Evolutionary conservation across 1,140 invertebrate species (phyloP), one percentile per base, ranked within the genome.

Genomic region (Heliconius hermathena): DNA sequence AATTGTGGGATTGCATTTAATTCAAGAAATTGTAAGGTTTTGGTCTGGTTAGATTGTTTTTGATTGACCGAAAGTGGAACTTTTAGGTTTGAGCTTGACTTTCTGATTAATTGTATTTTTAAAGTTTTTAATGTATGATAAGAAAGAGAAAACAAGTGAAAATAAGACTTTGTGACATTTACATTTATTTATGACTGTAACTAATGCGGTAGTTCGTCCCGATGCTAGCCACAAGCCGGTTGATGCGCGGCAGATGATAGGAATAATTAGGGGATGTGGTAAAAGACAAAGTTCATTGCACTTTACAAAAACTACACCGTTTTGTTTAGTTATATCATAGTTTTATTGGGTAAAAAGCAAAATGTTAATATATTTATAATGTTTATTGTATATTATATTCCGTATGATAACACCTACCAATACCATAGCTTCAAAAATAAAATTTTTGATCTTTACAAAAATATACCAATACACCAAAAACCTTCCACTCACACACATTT

Each of bases 191-290:
- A 22, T 52, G 49, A 20, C 5, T 20, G 20, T 57, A 52, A 18
- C 49, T 52, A 20, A 20, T 18, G 49, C 49, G 49, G 54, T 57
- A 57, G 54, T 57, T 57, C n/a, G 54, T 57, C n/a, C 9, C n/a
- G 52, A 54, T 57, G 54, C 73, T 75, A 79, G 80, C 78, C 82
- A 74, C 82, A 80, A 77, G 72, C 52, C 79, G 73, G 78, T 84
- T 86, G 80, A 85, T 82, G 76, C 73, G 71, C 79, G 71, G 71
- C 57, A 82, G 82, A 77, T 54, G 73, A 81, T 76, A 76, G 83
- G 85, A 87, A 85, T 89, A 90, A 91, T 92, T 90, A 90, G 83
- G 84, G 83, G 85, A 81, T 76, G 83, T 77, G 83, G 84, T 81
- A 82, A 79, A 81, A 83, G 77, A 76, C 84, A 79, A 81, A 84